Percentiles rank a stretch among this genome's conserved stretches.
These are phyloP conservation scores for Gymnothorax reevesii DNA, from an alignment of 2,797 vertebrate species.

Conservation along the genomic window DNA sequence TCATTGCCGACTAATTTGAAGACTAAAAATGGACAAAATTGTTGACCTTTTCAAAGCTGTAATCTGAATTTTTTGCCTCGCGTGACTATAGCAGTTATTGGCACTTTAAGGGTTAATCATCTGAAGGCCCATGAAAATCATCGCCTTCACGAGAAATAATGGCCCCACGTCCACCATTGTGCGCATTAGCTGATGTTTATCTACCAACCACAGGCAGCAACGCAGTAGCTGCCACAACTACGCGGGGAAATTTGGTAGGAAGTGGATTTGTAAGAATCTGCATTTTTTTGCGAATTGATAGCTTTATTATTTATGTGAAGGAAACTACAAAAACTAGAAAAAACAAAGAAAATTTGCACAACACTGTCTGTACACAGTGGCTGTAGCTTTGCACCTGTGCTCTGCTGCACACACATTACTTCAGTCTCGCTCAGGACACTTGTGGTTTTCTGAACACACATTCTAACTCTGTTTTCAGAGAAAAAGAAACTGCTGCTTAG, in stretches of 20 bases:
- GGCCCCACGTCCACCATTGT: not conserved
- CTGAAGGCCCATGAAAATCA: not conserved
- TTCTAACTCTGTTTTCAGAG: not conserved
- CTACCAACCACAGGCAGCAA: not conserved
- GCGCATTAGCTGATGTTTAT: not conserved
- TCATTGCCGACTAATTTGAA: too few relatives aligned
- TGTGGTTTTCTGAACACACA: not conserved
- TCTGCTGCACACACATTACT: not conserved
- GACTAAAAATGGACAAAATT: too few relatives aligned
- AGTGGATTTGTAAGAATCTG: too few relatives aligned
- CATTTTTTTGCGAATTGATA: too few relatives aligned
- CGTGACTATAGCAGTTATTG: too few relatives aligned
- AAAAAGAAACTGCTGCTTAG: not conserved
- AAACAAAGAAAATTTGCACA: not conserved
- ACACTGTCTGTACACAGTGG: not conserved
- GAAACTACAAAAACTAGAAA: too few relatives aligned
- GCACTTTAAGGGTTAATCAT: not conserved
- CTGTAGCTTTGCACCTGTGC: not conserved
- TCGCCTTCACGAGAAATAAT: not conserved
- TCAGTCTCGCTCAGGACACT: not conserved
- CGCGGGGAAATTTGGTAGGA: too few relatives aligned
- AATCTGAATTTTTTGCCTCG: too few relatives aligned
- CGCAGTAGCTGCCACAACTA: not conserved
- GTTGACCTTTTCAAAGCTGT: too few relatives aligned
- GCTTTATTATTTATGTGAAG: too few relatives aligned